phyloP scores from a whole-genome alignment of 2,888 invertebrate genomes.

The Cetonia aurata region DNA sequence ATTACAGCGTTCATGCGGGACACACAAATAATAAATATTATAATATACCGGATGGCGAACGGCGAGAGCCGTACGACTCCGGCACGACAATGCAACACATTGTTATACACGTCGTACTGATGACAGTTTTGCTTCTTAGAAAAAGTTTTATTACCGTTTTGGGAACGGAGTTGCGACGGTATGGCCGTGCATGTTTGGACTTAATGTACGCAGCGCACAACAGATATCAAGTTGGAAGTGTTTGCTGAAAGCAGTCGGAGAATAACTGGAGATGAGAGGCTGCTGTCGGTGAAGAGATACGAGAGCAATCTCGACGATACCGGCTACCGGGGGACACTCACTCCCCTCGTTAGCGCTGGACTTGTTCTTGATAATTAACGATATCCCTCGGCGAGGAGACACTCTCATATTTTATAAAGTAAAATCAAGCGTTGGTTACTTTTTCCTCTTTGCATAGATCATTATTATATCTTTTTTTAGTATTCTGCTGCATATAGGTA shows the following conservation, averaged over 20 bases:
- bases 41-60: constrained; percentile 62
- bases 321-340: constrained; percentile 55
- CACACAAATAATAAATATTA: constrained; percentile 68
- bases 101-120: constrained; percentile 65
- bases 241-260: constrained; percentile 29
- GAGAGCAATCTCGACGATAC: constrained; percentile 51
- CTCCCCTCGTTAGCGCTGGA: constrained; percentile 63
- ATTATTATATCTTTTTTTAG: not conserved
- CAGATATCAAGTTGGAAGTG: constrained; percentile 43
- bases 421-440: constrained; percentile 49
- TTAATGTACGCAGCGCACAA: constrained; percentile 54
- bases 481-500: too few relatives aligned
- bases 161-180: constrained; percentile 57
- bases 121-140: constrained; percentile 66
- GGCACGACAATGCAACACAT: constrained; percentile 65
- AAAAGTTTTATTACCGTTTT: constrained; percentile 65
- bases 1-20: constrained; percentile 63
- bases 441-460: constrained; percentile 6
- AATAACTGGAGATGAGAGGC: constrained; percentile 47
- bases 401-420: constrained; percentile 56
- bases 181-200: constrained; percentile 55
- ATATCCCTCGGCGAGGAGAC: constrained; percentile 66
- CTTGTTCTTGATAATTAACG: constrained; percentile 77
- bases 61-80: constrained; percentile 55
- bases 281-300: constrained; percentile 52